Evolutionary conservation across 2,797 vertebrate species (phyloP).

Genomic region (Dallia pectoralis): DNA sequence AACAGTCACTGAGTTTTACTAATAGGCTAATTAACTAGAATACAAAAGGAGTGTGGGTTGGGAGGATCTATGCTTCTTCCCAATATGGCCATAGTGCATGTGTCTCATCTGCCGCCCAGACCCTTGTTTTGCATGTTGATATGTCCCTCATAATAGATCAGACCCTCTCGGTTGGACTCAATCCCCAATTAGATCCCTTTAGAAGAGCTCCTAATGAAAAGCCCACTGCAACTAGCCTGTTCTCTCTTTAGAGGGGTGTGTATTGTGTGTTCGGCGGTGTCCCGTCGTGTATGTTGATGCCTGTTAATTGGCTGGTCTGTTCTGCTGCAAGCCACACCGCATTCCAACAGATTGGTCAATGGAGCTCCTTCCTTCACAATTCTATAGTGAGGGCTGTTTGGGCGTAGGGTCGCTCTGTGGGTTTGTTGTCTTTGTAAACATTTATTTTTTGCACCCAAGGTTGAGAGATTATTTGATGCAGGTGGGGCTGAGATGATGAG

Average conservation of each 20-base stretch:
- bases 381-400: not conserved
- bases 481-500: conserved; percentile 4
- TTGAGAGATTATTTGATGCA: not conserved
- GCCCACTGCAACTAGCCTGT: conserved; percentile 41
- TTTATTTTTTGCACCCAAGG: conserved; percentile 1
- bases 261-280: conserved; percentile 43
- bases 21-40: conserved; percentile 29
- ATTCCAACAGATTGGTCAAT: conserved; percentile 36
- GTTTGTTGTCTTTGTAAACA: conserved; percentile 13
- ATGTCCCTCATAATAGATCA: conserved; percentile 28
- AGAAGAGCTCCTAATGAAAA: conserved; percentile 45
- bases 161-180: conserved; percentile 29
- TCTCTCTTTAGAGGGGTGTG: conserved; percentile 34
- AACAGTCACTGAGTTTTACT: conserved; percentile 7
- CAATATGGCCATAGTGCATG: not conserved
- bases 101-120: conserved; percentile 7
- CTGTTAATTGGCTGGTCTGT: conserved; percentile 57
- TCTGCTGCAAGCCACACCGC: conserved; percentile 42
- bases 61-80: not conserved
- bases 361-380: conserved; percentile 27
- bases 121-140: conserved; percentile 31
- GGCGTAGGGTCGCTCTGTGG: not conserved
- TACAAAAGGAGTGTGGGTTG: conserved; percentile 14
- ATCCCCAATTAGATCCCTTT: conserved; percentile 56
- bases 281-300: conserved; percentile 54